Evolutionary conservation across 2,113 vertebrate species (phyloP), one percentile per base, ranked within the genome.

Genomic region (Macrotus californicus): DNA sequence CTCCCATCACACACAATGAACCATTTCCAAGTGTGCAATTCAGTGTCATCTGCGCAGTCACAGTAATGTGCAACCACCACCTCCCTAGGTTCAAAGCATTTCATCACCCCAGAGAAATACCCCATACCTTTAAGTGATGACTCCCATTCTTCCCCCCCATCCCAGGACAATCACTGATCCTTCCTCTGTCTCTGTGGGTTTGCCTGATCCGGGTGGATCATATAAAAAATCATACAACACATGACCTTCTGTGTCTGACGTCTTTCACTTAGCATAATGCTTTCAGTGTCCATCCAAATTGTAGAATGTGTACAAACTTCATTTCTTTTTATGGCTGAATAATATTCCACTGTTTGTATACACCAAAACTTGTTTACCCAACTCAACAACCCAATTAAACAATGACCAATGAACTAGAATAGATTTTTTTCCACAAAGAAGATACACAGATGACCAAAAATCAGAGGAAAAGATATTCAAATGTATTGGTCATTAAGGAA

Each of bases 351-450:
- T 43, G 29, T 29, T 16, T 56, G 19, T 43, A 12, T 56, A n/a
- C 50, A 50, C 54, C 34, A 69, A 10, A 52, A 87, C 29, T 75
- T 66, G 15, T 75, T 72, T 54, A 93, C 31, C 31, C 50, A 61
- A 48, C 36, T 73, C 34, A 90, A 67, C 15, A 66, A 21, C 29
- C 15, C 73, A 81, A 31, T 52, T 84, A 72, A 19, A 46, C 48
- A 66, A 66, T 92, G 59, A 7, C 16, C 39, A 84, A n/a, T 31
- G 22, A 43, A 84, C n/a, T 43, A 43, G 19, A 77, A 34, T 31
- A 93, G 24, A 84, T 12, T 52, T 61, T 70, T 89, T 21, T 64
- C 14, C 59, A 21, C 56, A 85, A 77, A 92, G 59, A 54, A 54
- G n/a, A 79, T 56, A 11, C 31, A 59, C 56, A 67, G 76, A 61